Evolutionary conservation across 2,797 vertebrate species (phyloP).

Genomic region (Cichlasoma orientale): DNA sequence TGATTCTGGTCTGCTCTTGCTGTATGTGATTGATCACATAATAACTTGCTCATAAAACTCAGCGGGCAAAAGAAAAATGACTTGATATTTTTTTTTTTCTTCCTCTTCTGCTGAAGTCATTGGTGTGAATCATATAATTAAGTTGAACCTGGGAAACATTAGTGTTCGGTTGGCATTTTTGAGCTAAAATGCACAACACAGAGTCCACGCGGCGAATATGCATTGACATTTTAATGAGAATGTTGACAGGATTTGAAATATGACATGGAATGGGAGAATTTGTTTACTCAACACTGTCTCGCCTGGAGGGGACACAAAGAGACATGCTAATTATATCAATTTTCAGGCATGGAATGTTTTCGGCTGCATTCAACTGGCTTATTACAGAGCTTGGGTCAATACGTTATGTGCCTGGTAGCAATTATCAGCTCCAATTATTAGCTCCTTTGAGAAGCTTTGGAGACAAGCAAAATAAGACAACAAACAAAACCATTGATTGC

Average conservation of each 20-base stretch:
- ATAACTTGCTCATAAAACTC: conserved; percentile 47
- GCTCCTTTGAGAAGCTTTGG: conserved; percentile 16
- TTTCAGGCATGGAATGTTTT: conserved; percentile 40
- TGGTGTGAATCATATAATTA: conserved; percentile 51
- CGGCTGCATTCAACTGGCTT: conserved; percentile 34
- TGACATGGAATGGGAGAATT: conserved; percentile 27
- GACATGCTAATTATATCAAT: conserved; percentile 58
- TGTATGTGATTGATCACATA: conserved; percentile 53
- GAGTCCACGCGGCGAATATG: conserved; percentile 5
- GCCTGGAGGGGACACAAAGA: conserved; percentile 27
- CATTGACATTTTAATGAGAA: conserved; percentile 56
- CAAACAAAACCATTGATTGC: conserved; percentile 54
- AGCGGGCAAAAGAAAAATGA: conserved; percentile 43
- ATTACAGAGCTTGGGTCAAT: conserved; percentile 61
- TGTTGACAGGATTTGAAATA: conserved; percentile 45
- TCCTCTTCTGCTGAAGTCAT: not conserved
- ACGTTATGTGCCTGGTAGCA: conserved; percentile 53
- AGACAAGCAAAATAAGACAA: conserved; percentile 42
- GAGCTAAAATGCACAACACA: conserved; percentile 17
- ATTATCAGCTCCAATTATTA: conserved; percentile 70
- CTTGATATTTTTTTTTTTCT: not conserved
- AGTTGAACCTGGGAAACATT: conserved; percentile 35
- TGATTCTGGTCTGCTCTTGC: conserved; percentile 40
- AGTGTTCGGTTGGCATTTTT: conserved; percentile 10
- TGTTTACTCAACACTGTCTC: conserved; percentile 45